Evolutionary conservation across 1,140 invertebrate species (phyloP).

Genomic region (Megathymus violae): DNA sequence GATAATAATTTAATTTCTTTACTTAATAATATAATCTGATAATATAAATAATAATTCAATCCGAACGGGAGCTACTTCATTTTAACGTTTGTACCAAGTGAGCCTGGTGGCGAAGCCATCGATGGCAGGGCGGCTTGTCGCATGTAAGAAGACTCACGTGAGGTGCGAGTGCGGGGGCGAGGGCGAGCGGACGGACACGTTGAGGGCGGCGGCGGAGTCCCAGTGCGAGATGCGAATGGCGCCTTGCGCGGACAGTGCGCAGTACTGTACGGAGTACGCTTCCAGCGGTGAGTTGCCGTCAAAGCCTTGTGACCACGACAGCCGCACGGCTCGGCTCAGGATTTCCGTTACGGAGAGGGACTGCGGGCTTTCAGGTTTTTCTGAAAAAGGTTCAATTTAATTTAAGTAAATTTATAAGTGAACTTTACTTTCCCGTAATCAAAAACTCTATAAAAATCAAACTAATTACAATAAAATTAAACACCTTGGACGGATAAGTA

Average conservation of each 20-base stretch:
- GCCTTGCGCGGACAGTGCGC: conserved; percentile 66
- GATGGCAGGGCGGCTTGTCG: too few species aligned
- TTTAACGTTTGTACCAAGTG: too few species aligned
- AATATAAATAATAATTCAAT: too few species aligned
- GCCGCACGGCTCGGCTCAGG: conserved; percentile 87
- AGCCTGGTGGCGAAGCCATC: too few species aligned
- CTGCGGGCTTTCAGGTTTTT: conserved; percentile 89
- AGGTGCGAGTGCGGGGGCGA: conserved; percentile 54
- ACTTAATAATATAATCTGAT: too few species aligned
- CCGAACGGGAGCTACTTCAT: too few species aligned
- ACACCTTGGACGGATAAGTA: conserved; percentile 30
- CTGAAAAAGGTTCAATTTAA: conserved; percentile 75
- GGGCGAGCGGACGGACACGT: conserved; percentile 70
- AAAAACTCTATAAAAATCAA: too few species aligned
- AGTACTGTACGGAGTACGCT: conserved; percentile 89
- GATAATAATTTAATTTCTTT: too few species aligned
- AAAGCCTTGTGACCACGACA: conserved; percentile 91
- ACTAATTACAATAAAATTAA: too few species aligned
- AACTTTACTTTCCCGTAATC: too few species aligned
- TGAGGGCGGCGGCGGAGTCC: conserved; percentile 69
- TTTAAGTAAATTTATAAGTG: too few species aligned
- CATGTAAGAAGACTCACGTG: conserved; percentile 51
- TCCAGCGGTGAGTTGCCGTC: conserved; percentile 92
- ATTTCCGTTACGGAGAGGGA: conserved; percentile 87
- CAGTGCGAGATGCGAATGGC: conserved; percentile 75